Percentiles rank a stretch among this genome's conserved stretches.
Conservation (phyloP, 2,888 invertebrate genomes). For the Synanthedon myopaeformis region DNA sequence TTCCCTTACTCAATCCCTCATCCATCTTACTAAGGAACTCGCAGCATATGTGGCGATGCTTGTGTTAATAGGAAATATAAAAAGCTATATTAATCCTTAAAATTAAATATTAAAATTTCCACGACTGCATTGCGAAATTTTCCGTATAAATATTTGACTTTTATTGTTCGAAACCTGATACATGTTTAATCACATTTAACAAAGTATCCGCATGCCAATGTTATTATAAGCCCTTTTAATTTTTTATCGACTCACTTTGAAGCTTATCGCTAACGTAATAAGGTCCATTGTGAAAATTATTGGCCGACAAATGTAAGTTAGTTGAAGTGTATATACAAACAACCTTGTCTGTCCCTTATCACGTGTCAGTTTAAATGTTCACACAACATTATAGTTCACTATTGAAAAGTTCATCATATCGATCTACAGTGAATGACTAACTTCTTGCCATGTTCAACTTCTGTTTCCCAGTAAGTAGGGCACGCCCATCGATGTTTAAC, state of each 20-base stretch:
- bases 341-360: conserved; percentile 13
- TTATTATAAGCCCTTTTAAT: not conserved
- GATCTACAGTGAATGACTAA: not conserved
- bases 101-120: conserved; percentile 18
- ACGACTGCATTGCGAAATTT: conserved; percentile 23
- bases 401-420: conserved; percentile 6
- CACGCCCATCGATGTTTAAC: too few species aligned
- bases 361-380: conserved; percentile 8
- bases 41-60: too few species aligned
- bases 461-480: too few species aligned
- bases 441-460: too few species aligned
- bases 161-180: conserved; percentile 19
- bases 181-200: conserved; percentile 26
- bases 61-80: too few species aligned
- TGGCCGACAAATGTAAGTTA: not conserved
- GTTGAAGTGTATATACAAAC: conserved; percentile 6
- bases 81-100: not conserved
- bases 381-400: conserved; percentile 3
- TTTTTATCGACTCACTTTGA: not conserved
- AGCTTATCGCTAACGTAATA: not conserved
- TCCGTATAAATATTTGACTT: conserved; percentile 23
- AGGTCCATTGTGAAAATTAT: not conserved
- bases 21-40: too few species aligned
- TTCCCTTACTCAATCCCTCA: too few species aligned
- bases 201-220: conserved; percentile 11